A percentile compares a stretch with the other conserved stretches of the same genome.
Evolutionary conservation across 2,797 vertebrate genomes (phyloP).

Genomic region (Eulemur rubriventer): DNA sequence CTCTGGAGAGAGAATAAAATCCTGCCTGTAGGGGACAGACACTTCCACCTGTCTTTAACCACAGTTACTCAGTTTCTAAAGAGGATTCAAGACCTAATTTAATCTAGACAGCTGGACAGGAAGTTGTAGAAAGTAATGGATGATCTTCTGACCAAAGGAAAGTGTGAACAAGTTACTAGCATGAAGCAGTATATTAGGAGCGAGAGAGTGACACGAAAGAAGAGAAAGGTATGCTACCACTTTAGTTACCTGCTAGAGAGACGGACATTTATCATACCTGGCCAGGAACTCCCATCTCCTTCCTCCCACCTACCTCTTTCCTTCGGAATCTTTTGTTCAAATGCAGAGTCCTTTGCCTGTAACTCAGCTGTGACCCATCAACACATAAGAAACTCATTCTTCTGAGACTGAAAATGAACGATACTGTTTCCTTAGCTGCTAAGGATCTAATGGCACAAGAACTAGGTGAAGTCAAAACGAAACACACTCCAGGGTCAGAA

Average conservation of each 20-base stretch:
- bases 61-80: background rate
- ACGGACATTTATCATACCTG: background rate
- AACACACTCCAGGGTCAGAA: background rate
- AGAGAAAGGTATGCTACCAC: background rate
- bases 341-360: background rate
- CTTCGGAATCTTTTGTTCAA: background rate
- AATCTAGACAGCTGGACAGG: background rate
- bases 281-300: background rate
- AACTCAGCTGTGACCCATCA: background rate
- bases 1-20: background rate
- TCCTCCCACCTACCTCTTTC: background rate
- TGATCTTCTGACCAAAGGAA: background rate
- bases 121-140: constrained; percentile 4
- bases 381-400: background rate
- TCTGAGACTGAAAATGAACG: background rate
- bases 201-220: background rate
- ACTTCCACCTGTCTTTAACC: background rate
- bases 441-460: background rate
- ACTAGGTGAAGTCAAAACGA: background rate
- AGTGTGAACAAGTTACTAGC: background rate
- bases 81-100: background rate
- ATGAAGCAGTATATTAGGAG: background rate
- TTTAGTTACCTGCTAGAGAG: background rate
- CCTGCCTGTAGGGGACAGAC: background rate
- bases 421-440: background rate